A percentile compares a stretch with the other conserved stretches of the same genome.
Conservation (phyloP, 1,140 invertebrate species). For the Scaptomyza graminum region DNA sequence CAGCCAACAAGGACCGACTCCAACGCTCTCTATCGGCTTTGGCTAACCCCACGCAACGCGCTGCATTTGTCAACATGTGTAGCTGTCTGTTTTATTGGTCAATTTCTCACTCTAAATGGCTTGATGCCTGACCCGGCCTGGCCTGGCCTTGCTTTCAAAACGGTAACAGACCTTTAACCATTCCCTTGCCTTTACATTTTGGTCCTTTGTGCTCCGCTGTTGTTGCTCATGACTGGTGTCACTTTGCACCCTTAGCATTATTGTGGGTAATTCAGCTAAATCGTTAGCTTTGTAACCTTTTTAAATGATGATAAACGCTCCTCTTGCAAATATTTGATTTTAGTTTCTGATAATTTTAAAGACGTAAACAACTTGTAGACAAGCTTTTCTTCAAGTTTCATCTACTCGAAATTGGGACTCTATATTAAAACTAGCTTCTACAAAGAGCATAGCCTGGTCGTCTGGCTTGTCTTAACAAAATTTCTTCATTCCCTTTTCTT, state of each 20-base stretch:
- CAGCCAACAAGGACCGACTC: conserved; percentile 1
- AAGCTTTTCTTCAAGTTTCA: no score
- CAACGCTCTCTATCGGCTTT: neutral
- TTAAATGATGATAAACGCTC: no score
- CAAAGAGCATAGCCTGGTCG: conserved; percentile 7
- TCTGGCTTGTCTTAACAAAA: neutral
- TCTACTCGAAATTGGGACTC: no score
- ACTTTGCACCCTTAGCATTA: conserved; percentile 23
- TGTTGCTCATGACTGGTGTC: conserved; percentile 9
- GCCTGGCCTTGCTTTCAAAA: conserved; percentile 5
- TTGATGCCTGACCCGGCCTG: conserved; percentile 45
- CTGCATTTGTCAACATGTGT: conserved; percentile 82
- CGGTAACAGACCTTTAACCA: conserved; percentile 12
- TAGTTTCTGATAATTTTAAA: no score
- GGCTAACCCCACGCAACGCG: conserved; percentile 41
- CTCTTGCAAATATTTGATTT: no score
- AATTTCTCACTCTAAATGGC: conserved; percentile 83
- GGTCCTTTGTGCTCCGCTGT: neutral
- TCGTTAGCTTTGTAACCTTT: neutral
- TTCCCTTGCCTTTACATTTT: neutral
- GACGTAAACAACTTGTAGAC: no score
- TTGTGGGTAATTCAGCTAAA: neutral
- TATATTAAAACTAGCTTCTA: no score
- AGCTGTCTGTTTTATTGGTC: conserved; percentile 82
- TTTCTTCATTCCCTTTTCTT: neutral